A percentile compares a stretch with the other conserved stretches of the same genome.
Conservation (phyloP, 2,797 vertebrate species). For the Knipowitschia caucasica region DNA sequence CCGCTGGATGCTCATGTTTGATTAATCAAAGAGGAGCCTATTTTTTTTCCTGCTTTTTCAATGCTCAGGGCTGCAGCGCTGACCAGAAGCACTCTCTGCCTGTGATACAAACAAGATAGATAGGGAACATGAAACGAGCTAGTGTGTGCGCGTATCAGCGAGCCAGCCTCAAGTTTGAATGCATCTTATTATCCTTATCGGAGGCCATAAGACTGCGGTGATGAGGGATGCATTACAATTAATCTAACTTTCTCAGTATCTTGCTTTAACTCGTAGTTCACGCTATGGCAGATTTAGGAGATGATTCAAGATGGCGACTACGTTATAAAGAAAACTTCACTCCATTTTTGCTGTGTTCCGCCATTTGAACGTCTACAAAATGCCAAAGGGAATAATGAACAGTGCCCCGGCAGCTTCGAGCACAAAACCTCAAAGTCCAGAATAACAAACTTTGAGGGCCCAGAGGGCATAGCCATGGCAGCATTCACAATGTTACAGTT, state of each 20-base stretch:
- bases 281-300: conserved; percentile 14
- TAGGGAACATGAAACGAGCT: conserved; percentile 65
- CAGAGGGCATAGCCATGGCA: conserved; percentile 57
- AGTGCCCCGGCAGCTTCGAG: conserved; percentile 16
- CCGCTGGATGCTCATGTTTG: conserved; percentile 79
- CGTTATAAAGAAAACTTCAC: background rate
- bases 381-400: conserved; percentile 36
- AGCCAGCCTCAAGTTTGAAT: conserved; percentile 62
- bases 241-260: conserved; percentile 33
- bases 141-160: conserved; percentile 18
- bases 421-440: conserved; percentile 60
- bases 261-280: conserved; percentile 5
- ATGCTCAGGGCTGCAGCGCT: conserved; percentile 61
- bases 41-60: conserved; percentile 53
- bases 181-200: conserved; percentile 72
- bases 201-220: conserved; percentile 45
- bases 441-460: conserved; percentile 64
- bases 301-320: conserved; percentile 31
- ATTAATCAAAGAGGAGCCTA: conserved; percentile 75
- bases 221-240: conserved; percentile 59
- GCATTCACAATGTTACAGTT: conserved; percentile 46
- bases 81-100: conserved; percentile 65
- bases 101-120: conserved; percentile 66
- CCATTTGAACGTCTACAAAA: conserved; percentile 20
- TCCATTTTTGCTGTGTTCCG: conserved; percentile 9